phyloP scores from a whole-genome alignment of 2,888 invertebrate species.

The Drosophila limbata region DNA sequence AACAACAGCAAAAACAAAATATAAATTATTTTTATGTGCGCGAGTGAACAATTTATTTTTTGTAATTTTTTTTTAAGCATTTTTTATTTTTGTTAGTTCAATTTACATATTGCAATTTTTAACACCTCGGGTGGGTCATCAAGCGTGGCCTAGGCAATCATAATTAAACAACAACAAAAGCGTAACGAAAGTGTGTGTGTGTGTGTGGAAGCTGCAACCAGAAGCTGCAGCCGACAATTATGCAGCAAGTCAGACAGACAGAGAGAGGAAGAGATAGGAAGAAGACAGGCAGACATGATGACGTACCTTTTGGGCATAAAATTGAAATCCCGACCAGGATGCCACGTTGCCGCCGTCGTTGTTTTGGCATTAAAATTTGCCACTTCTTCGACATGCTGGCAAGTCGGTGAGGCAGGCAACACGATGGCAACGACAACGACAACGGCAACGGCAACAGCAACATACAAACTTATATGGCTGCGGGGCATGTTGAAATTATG shows the following conservation, averaged over 20 bases:
- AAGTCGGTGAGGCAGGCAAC: constrained; percentile 35
- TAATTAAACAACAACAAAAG: constrained; percentile 62
- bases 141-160: constrained; percentile 67
- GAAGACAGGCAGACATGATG: constrained; percentile 64
- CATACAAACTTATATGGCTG: constrained; percentile 81
- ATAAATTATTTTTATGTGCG: constrained; percentile 74
- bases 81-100: constrained; percentile 35
- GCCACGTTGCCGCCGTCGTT: constrained; percentile 58
- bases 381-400: constrained; percentile 68
- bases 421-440: constrained; percentile 66
- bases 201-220: constrained; percentile 53
- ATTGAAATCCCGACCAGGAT: constrained; percentile 79
- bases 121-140: constrained; percentile 84
- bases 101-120: constrained; percentile 85
- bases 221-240: constrained; percentile 69
- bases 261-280: not conserved
- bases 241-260: constrained; percentile 39
- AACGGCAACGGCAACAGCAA: constrained; percentile 69
- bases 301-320: constrained; percentile 82
- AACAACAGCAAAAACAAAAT: constrained; percentile 38
- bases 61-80: constrained; percentile 7
- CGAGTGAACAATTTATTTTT: constrained; percentile 65
- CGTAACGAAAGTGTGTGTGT: constrained; percentile 39
- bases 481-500: constrained; percentile 85
- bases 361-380: constrained; percentile 82